phyloP scores from a whole-genome alignment of 2,888 invertebrate species.

The Chymomyza procnemis region DNA sequence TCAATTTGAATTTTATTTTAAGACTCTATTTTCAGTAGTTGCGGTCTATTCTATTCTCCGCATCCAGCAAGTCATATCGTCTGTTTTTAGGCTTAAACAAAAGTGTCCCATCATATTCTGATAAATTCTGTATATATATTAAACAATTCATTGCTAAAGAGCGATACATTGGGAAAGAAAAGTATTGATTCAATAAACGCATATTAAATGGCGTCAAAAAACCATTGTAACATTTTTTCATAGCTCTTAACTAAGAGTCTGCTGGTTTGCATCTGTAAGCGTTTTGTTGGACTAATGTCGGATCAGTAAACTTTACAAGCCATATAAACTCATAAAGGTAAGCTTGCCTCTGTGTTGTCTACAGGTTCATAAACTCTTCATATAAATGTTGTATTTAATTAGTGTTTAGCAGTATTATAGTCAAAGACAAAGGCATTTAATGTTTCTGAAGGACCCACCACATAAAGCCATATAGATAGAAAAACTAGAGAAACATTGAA shows the following conservation, averaged over 20 bases:
- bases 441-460: conserved; percentile 52
- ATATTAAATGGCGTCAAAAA: not conserved
- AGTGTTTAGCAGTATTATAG: conserved; percentile 53
- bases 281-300: not conserved
- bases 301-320: not conserved
- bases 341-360: not conserved
- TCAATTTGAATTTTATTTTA: too few species aligned
- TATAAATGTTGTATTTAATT: conserved; percentile 70
- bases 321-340: not conserved
- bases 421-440: conserved; percentile 28
- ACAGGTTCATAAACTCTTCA: conserved; percentile 60
- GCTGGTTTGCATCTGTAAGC: not conserved
- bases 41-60: too few species aligned
- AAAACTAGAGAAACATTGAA: conserved; percentile 59
- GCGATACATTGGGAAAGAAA: too few species aligned
- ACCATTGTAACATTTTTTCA: not conserved
- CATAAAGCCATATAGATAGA: conserved; percentile 28
- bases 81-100: too few species aligned
- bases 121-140: too few species aligned
- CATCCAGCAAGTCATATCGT: too few species aligned
- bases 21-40: too few species aligned
- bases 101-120: too few species aligned
- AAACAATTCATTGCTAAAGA: too few species aligned
- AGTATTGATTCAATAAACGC: too few species aligned
- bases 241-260: not conserved